These are phyloP conservation scores for Podarcis siculus DNA, from an alignment of 2,797 vertebrate genomes.

Conservation along the genomic window DNA sequence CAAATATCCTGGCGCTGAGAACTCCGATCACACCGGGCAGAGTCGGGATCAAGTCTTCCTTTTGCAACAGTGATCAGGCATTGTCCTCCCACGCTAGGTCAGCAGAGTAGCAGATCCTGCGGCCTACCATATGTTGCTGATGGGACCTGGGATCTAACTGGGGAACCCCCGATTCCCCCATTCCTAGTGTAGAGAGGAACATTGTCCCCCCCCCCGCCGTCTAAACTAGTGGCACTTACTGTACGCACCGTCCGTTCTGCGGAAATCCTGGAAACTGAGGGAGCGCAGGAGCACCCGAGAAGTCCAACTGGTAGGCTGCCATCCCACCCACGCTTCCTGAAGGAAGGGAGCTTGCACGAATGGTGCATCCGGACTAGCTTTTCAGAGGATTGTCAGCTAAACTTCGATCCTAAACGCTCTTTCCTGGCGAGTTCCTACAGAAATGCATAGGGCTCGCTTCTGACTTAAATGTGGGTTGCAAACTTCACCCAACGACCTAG, in stretches of 20 bases:
- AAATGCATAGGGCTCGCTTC: neutral
- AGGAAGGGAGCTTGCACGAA: no score
- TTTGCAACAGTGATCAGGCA: neutral
- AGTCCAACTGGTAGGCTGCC: neutral
- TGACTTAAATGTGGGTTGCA: neutral
- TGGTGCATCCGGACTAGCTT: no score
- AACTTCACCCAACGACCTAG: neutral
- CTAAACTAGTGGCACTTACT: no score
- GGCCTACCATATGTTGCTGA: no score
- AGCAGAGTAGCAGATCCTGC: neutral
- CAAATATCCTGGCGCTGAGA: neutral
- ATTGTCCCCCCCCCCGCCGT: no score
- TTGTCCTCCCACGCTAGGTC: no score
- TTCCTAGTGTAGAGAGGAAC: no score
- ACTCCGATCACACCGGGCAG: neutral
- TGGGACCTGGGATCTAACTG: no score
- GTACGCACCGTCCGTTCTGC: neutral
- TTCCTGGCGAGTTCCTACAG: neutral
- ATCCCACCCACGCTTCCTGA: neutral
- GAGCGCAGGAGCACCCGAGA: no score
- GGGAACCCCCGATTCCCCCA: no score
- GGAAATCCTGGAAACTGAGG: neutral
- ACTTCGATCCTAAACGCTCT: neutral
- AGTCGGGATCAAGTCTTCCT: neutral
- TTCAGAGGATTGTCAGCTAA: no score